These are phyloP conservation scores for Cyclargus thomasi DNA, from an alignment of 1,140 invertebrate species.

Conservation along the genomic window DNA sequence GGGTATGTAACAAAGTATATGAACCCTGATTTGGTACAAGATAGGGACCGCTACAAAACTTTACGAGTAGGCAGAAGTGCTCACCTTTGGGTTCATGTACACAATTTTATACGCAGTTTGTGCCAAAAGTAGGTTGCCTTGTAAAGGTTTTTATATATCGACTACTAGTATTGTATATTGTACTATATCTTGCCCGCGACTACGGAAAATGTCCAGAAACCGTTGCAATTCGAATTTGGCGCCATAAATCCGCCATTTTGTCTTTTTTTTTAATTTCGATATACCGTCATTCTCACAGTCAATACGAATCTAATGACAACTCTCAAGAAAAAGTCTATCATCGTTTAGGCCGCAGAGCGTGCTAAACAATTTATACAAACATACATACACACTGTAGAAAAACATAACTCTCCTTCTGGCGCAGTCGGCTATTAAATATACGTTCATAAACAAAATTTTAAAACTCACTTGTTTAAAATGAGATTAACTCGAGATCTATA, in stretches of 20 bases:
- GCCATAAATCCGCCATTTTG: too few relatives aligned
- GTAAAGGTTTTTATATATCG: background rate
- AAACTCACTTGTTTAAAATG: background rate
- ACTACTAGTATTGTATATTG: background rate
- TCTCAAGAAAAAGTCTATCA: too few relatives aligned
- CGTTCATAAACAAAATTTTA: background rate
- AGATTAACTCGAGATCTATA: background rate
- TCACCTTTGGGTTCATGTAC: background rate
- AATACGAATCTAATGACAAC: too few relatives aligned
- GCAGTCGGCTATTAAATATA: too few relatives aligned
- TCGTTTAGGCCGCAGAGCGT: too few relatives aligned
- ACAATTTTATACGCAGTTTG: background rate
- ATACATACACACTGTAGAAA: too few relatives aligned
- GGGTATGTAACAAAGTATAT: background rate
- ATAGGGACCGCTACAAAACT: background rate
- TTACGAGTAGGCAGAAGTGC: background rate
- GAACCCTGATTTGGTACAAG: background rate
- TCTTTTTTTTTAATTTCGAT: too few relatives aligned
- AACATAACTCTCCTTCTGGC: background rate
- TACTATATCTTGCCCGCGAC: too few relatives aligned
- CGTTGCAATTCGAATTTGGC: too few relatives aligned
- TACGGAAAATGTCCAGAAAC: too few relatives aligned
- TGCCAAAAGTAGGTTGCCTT: background rate
- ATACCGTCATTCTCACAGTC: too few relatives aligned
- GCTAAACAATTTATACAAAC: too few relatives aligned